Percentiles rank a stretch among this genome's conserved stretches.
Evolutionary conservation across 2,113 vertebrate species (phyloP).

Genomic region (Erythrolamprus reginae): DNA sequence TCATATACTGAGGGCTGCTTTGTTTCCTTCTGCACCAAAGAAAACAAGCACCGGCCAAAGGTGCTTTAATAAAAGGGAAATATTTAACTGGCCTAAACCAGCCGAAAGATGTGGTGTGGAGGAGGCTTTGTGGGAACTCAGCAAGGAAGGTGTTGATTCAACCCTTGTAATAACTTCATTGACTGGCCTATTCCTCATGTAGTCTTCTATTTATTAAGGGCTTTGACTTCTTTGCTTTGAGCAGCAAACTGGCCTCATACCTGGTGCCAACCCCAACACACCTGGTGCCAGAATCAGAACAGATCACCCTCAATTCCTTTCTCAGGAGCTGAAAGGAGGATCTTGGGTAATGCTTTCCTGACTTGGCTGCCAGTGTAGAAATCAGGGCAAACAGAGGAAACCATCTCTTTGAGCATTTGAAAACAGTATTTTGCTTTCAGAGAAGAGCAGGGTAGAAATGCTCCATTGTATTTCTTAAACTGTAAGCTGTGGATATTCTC

Average conservation of each 20-base stretch:
- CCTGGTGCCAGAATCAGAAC: neutral
- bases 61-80: neutral
- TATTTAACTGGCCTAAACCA: neutral
- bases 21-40: neutral
- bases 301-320: neutral
- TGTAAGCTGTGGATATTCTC: neutral
- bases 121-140: neutral
- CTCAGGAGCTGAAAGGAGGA: neutral
- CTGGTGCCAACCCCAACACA: neutral
- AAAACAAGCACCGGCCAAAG: neutral
- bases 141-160: neutral
- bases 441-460: neutral
- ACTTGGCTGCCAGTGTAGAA: neutral
- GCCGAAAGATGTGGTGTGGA: neutral
- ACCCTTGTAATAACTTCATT: neutral
- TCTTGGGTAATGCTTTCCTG: neutral
- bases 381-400: neutral
- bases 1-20: neutral
- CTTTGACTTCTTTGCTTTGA: neutral
- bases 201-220: neutral
- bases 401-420: neutral
- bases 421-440: neutral
- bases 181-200: neutral
- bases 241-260: neutral
- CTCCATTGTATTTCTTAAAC: neutral